Evolutionary conservation across 2,888 invertebrate species (phyloP).

Genomic region (Polymixis lichenea): DNA sequence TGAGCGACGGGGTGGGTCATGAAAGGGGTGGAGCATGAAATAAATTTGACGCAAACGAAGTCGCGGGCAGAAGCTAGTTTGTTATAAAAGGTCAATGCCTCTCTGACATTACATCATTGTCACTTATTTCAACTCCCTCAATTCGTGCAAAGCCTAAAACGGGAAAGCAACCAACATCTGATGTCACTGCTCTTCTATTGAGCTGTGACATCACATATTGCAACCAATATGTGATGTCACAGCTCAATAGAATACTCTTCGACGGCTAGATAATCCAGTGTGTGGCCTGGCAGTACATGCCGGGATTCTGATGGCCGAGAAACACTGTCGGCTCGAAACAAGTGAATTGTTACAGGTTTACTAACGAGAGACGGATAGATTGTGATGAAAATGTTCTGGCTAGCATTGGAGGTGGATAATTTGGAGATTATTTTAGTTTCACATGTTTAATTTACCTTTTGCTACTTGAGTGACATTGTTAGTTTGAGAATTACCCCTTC

Average conservation of each 20-base stretch:
- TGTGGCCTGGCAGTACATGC: constrained; percentile 4
- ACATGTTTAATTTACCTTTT: background rate
- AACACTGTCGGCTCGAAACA: constrained; percentile 6
- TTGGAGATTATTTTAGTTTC: background rate
- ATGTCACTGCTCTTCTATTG: background rate
- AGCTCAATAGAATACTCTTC: too few species aligned
- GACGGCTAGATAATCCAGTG: constrained; percentile 15
- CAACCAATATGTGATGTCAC: too few species aligned
- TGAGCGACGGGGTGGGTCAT: too few species aligned
- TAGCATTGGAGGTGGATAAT: too few species aligned
- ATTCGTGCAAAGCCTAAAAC: constrained; percentile 7
- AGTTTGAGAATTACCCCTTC: too few species aligned
- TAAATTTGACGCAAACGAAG: too few species aligned
- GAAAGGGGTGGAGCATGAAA: too few species aligned
- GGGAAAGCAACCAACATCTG: too few species aligned
- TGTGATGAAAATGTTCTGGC: background rate
- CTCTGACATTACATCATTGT: background rate
- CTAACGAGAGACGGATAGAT: background rate
- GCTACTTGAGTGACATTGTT: too few species aligned
- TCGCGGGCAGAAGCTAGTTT: too few species aligned
- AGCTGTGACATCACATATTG: constrained; percentile 5
- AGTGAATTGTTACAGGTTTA: constrained; percentile 8
- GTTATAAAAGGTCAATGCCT: too few species aligned
- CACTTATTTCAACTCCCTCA: background rate
- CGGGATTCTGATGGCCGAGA: constrained; percentile 2